These are phyloP conservation scores for Oegoconia quadripuncta DNA, from an alignment of 2,888 invertebrate genomes.

Conservation along the genomic window DNA sequence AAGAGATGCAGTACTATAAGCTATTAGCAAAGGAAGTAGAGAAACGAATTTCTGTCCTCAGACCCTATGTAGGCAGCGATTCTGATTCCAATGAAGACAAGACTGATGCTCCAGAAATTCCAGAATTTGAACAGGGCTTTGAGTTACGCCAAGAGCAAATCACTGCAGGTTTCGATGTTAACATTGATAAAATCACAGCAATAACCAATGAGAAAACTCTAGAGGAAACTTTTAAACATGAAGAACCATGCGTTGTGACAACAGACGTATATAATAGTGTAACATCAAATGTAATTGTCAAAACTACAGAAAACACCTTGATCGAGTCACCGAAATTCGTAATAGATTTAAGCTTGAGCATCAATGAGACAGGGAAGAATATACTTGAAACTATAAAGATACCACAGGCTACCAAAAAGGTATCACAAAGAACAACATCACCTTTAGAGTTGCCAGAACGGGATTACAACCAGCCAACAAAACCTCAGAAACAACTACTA, in stretches of 20 bases:
- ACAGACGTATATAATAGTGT: conserved; percentile 25
- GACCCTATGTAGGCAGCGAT: conserved; percentile 51
- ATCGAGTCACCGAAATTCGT: conserved; percentile 40
- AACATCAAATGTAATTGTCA: conserved; percentile 29
- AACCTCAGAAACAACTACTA: conserved; percentile 27
- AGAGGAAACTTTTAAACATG: conserved; percentile 7
- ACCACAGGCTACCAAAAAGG: conserved; percentile 22
- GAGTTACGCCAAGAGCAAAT: conserved; percentile 31
- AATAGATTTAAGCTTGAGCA: conserved; percentile 52
- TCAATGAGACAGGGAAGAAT: conserved; percentile 40
- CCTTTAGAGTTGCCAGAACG: conserved; percentile 55
- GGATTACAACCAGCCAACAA: conserved; percentile 43
- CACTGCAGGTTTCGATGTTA: conserved; percentile 24
- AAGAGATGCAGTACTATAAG: conserved; percentile 84
- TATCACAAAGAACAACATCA: conserved; percentile 18
- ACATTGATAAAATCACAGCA: conserved; percentile 22
- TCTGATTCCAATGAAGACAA: conserved; percentile 43
- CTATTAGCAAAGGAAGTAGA: conserved; percentile 83
- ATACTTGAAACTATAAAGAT: conserved; percentile 24
- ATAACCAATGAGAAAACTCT: conserved; percentile 15
- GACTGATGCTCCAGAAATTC: conserved; percentile 52
- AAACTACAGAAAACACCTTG: conserved; percentile 22
- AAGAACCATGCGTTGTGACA: conserved; percentile 6
- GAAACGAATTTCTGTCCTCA: conserved; percentile 68
- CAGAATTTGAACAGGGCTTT: conserved; percentile 44